These are phyloP conservation scores for Tetrao urogallus DNA, from an alignment of 2,113 vertebrate genomes.

Conservation along the genomic window DNA sequence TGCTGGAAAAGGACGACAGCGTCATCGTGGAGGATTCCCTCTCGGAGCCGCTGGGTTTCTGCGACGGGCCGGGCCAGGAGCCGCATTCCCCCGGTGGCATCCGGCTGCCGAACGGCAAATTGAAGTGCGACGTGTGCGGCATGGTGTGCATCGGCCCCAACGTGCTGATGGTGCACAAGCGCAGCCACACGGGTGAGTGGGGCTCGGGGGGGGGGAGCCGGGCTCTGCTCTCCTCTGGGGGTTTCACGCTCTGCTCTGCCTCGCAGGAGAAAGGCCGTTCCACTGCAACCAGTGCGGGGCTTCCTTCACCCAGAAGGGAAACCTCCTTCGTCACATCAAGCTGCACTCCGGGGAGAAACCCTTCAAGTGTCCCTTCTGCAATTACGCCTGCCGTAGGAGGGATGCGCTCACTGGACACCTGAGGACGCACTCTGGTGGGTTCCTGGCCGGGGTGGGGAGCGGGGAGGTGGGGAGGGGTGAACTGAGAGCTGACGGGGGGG, in stretches of 20 bases:
- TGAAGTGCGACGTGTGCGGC: slow-evolving; percentile 95
- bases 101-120: slow-evolving; percentile 92
- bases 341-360: slow-evolving; percentile 97
- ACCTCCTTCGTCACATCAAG: slow-evolving; percentile 95
- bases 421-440: slow-evolving; percentile 92
- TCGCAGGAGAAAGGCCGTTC: slow-evolving; percentile 92
- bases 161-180: slow-evolving; percentile 97
- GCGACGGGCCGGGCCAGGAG: slow-evolving; percentile 83
- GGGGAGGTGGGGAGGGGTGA: neutral
- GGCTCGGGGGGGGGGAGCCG: neutral
- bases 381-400: slow-evolving; percentile 92
- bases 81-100: slow-evolving; percentile 89
- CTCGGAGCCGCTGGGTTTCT: slow-evolving; percentile 82
- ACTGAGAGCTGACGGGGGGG: neutral
- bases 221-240: neutral
- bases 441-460: rapidly evolving
- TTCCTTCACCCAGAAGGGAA: slow-evolving; percentile 98
- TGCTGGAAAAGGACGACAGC: slow-evolving; percentile 83
- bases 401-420: slow-evolving; percentile 95
- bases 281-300: slow-evolving; percentile 97
- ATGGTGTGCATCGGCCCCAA: slow-evolving; percentile 98
- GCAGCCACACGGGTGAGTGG: slow-evolving; percentile 94
- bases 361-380: slow-evolving; percentile 96
- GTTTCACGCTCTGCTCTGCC: neutral
- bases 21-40: slow-evolving; percentile 79